Base-by-base conservation (phyloP, 1,140 invertebrate genomes). In the Drosophila watanabei region DNA sequence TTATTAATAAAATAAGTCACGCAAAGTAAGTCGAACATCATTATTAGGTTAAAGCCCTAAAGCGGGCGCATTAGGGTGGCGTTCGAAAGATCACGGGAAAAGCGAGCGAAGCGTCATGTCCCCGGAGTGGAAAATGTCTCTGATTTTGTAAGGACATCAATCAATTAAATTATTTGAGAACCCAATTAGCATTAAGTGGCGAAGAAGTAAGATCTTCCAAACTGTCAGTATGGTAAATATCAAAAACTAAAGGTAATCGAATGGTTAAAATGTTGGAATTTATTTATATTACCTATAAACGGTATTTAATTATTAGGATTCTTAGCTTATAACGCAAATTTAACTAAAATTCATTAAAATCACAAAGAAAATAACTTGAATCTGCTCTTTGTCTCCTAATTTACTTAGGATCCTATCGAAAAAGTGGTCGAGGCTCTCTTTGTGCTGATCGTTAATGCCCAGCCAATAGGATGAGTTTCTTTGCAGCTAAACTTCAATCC, bases 41-140 rank as follows among this genome's bases (percentile, higher is more conserved):
- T 92, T 92, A 92, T 92, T 92, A 92, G 77, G 89, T 92, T 92
- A 92, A 92, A 86, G 90, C 79, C 89, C 85, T 86, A 92, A 91
- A 92, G 71, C 82, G 86, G 71, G 76, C 82, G 82, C 89, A 80
- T 91, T 91, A 91, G 78, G 54, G n/a, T 52, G 71, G 68, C 30
- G 41, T 69, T 71, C 18, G 18, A 48, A 43, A 11, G 68, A 71
- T 71, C 64, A 33, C 30, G 35, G 46, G 20, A 28, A 39, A 51
- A 32, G 35, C 16, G 30, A 33, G 32, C 10, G 16, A 24, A 4
- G 52, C 32, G 5, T 16, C n/a, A 32, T n/a, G 46, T 28, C 46
- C 68, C 63, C 28, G 49, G 58, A 33, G 48, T 35, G 48, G 61
- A 69, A 69, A 54, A 70, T 68, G 64, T 69, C 63, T 54, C 48